Conservation (phyloP, 2,797 vertebrate genomes). For the Sardinella longiceps region DNA sequence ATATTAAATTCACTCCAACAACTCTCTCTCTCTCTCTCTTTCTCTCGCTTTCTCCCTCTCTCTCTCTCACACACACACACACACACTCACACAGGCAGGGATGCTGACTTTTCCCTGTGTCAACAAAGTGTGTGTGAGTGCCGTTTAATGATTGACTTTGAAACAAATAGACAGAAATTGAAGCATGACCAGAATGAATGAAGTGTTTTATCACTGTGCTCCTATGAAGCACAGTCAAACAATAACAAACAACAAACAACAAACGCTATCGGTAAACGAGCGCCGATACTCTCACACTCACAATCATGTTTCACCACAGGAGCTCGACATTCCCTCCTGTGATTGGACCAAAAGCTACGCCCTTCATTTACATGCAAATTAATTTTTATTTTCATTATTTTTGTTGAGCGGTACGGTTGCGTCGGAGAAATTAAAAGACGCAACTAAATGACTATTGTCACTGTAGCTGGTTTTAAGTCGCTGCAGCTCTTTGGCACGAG, state of each 20-base stretch:
- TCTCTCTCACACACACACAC: not conserved
- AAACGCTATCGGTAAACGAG: conserved; percentile 9
- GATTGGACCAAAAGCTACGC: not conserved
- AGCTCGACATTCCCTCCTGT: not conserved
- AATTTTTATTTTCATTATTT: not conserved
- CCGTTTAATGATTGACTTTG: conserved; percentile 14
- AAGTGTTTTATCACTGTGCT: not conserved
- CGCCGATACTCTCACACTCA: too few species aligned
- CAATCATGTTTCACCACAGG: not conserved
- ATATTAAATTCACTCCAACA: too few species aligned
- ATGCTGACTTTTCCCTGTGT: not conserved
- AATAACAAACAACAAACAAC: conserved; percentile 2
- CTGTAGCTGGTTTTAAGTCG: not conserved
- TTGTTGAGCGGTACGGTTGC: not conserved
- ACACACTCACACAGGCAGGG: not conserved
- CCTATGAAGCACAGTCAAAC: too few species aligned
- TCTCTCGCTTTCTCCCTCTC: not conserved
- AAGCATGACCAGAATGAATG: conserved; percentile 1
- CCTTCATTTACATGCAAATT: conserved; percentile 7
- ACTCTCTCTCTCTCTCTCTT: not conserved
- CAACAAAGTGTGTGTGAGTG: not conserved
- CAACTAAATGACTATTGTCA: not conserved
- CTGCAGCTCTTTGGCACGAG: not conserved
- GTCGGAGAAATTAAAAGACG: not conserved
- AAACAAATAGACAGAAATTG: conserved; percentile 20